phyloP scores from a whole-genome alignment of 2,113 vertebrate species.

The Nasalis larvatus region DNA sequence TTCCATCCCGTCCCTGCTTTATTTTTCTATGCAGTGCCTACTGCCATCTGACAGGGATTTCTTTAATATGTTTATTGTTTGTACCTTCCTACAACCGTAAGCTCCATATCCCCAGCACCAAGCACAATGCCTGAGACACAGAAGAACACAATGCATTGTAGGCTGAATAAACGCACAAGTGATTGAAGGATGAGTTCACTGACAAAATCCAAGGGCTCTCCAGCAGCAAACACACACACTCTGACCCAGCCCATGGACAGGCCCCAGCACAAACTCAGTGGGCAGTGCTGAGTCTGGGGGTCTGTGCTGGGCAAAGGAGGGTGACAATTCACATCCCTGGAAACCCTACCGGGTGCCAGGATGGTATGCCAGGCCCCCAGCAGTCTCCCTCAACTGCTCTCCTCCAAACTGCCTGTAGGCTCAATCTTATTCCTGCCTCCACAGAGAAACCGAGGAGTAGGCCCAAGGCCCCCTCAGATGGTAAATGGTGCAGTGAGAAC shows the following conservation, averaged over 20 bases:
- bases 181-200: no score
- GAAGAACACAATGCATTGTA: not conserved
- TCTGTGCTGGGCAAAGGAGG: not conserved
- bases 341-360: rapidly evolving
- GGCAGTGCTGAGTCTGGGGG: not conserved
- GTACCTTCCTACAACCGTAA: not conserved
- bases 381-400: not conserved
- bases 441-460: rapidly evolving
- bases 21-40: not conserved
- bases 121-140: not conserved
- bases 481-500: not conserved
- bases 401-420: not conserved
- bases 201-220: not conserved
- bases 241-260: not conserved
- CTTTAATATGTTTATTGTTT: not conserved
- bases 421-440: not conserved
- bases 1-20: not conserved
- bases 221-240: not conserved
- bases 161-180: not conserved
- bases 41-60: not conserved
- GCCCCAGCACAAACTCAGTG: rapidly evolving
- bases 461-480: not conserved
- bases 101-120: not conserved
- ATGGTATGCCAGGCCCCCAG: not conserved
- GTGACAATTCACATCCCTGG: not conserved